Evolutionary conservation across 2,888 invertebrate species (phyloP).

Genomic region (Psylliodes chrysocephalus): DNA sequence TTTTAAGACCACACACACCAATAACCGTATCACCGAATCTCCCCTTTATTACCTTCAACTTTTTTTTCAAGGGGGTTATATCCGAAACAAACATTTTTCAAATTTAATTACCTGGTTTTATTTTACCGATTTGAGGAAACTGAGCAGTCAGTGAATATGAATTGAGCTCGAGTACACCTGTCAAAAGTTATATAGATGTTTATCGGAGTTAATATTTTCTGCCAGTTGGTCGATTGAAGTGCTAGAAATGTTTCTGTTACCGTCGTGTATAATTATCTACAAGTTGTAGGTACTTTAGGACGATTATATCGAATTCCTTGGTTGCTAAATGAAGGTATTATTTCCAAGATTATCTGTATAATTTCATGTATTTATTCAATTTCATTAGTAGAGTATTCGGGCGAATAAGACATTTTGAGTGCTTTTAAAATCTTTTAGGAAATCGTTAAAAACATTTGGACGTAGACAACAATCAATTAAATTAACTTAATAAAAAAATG

Average conservation of each 20-base stretch:
- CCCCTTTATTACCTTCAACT: conserved; percentile 10
- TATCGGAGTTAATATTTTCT: conserved; percentile 33
- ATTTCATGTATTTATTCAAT: conserved; percentile 19
- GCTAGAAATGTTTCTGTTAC: conserved; percentile 23
- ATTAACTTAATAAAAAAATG: no score
- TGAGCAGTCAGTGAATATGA: conserved; percentile 28
- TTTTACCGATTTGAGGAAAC: conserved; percentile 28
- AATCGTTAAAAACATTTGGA: no score
- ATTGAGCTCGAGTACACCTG: conserved; percentile 8
- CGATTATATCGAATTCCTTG: conserved; percentile 20
- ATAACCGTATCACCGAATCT: conserved; percentile 33
- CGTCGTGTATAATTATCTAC: conserved; percentile 29
- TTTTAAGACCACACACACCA: conserved; percentile 51
- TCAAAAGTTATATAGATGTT: conserved; percentile 23
- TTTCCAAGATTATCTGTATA: conserved; percentile 16
- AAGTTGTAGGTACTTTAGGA: conserved; percentile 15
- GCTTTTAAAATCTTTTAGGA: background rate
- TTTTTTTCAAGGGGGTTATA: conserved; percentile 20
- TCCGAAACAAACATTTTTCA: conserved; percentile 26
- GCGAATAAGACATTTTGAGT: conserved; percentile 11
- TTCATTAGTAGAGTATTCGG: conserved; percentile 16
- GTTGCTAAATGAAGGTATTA: conserved; percentile 19
- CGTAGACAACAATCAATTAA: no score
- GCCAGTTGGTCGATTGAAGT: conserved; percentile 29
- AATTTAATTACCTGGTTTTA: conserved; percentile 25